phyloP scores from a whole-genome alignment of 2,113 vertebrate genomes.

The Plotosus lineatus region DNA sequence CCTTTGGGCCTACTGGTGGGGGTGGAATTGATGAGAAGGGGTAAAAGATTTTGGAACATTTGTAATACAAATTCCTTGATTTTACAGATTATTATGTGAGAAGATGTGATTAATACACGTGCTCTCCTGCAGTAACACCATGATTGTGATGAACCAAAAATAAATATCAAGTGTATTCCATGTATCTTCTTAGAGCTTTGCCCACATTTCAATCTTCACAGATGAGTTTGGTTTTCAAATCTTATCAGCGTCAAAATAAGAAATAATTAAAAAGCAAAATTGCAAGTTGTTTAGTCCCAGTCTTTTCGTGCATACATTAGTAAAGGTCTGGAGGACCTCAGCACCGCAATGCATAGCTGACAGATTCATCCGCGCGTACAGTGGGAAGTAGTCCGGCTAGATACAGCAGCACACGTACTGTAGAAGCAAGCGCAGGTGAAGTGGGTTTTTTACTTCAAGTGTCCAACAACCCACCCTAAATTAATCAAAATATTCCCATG shows the following conservation, averaged over 20 bases:
- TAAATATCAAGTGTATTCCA: no score
- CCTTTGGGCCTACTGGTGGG: constrained; percentile 41
- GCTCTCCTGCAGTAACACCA: not conserved
- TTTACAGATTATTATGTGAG: not conserved
- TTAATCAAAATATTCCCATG: not conserved
- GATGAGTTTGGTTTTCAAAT: not conserved
- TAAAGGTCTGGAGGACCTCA: constrained; percentile 74
- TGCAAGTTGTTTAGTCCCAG: constrained; percentile 48
- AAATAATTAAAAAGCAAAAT: constrained; percentile 14
- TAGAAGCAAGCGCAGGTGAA: constrained; percentile 47
- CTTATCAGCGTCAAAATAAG: not conserved
- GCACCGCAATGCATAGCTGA: constrained; percentile 70
- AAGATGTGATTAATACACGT: not conserved
- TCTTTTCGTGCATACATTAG: constrained; percentile 65
- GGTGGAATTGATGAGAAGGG: not conserved
- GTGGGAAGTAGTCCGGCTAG: constrained; percentile 70
- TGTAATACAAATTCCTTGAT: not conserved
- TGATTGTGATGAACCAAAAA: not conserved
- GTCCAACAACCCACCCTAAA: not conserved
- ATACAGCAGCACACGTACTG: constrained; percentile 50
- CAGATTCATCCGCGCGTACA: constrained; percentile 73
- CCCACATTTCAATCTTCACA: not conserved
- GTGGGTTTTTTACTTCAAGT: constrained; percentile 18
- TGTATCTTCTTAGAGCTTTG: not conserved
- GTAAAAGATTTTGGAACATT: not conserved